phyloP scores from a whole-genome alignment of 1,140 invertebrate genomes.

The Lucilia sericata region DNA sequence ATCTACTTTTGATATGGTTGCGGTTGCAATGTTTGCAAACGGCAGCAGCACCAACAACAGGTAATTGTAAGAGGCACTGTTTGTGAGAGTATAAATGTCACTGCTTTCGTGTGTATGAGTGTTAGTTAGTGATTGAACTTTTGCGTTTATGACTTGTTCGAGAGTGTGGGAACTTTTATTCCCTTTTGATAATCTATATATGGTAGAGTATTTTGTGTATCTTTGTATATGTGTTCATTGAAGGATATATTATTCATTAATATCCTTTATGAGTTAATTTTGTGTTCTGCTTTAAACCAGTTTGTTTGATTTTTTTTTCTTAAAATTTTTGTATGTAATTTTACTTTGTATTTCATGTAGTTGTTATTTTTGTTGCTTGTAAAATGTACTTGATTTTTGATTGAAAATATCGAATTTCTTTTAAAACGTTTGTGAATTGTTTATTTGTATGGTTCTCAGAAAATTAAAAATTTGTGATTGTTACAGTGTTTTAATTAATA shows the following conservation, averaged over 20 bases:
- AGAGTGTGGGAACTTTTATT: constrained; percentile 42
- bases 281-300: background rate
- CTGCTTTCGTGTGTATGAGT: background rate
- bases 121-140: background rate
- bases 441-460: constrained; percentile 61
- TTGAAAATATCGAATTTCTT: constrained; percentile 54
- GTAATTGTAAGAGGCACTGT: background rate
- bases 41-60: constrained; percentile 30
- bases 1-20: background rate
- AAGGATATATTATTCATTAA: constrained; percentile 29
- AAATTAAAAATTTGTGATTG: constrained; percentile 34
- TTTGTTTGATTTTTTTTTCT: background rate
- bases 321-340: background rate
- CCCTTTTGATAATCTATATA: too few species aligned
- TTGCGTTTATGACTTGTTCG: background rate
- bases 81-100: background rate
- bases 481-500: background rate
- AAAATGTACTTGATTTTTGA: constrained; percentile 47
- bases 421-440: constrained; percentile 59
- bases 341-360: background rate
- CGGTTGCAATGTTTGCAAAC: background rate
- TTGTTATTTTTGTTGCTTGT: background rate
- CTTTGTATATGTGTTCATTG: background rate
- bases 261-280: constrained; percentile 39
- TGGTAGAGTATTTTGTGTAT: background rate